phyloP scores from a whole-genome alignment of 2,797 vertebrate species.

The Propithecus deckenii region DNA sequence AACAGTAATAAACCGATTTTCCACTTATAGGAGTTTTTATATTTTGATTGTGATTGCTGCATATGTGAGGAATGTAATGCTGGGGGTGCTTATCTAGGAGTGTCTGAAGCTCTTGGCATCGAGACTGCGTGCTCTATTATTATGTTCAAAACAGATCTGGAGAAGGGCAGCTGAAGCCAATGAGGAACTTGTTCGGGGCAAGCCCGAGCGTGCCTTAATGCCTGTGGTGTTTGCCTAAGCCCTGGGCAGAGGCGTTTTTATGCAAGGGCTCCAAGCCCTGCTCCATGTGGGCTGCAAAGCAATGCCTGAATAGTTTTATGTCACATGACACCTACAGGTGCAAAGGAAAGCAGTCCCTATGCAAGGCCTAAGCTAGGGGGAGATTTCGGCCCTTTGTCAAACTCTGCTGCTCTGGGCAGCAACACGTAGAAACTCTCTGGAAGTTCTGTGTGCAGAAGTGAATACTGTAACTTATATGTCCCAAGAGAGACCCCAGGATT shows the following conservation, averaged over 20 bases:
- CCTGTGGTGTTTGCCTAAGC: fast-evolving
- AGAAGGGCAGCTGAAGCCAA: neutral
- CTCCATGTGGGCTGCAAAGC: neutral
- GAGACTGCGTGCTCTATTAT: no score
- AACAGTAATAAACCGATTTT: neutral
- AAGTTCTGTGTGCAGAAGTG: neutral
- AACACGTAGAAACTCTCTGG: neutral
- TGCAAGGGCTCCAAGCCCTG: neutral
- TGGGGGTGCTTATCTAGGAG: fast-evolving
- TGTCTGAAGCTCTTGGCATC: no score
- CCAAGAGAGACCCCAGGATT: fast-evolving
- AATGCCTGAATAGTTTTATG: neutral
- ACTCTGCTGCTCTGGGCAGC: neutral
- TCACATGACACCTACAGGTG: neutral
- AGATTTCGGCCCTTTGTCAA: neutral
- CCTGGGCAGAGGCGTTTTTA: neutral
- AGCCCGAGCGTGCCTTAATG: fast-evolving
- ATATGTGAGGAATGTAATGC: neutral
- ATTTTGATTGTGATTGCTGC: neutral
- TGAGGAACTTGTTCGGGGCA: neutral
- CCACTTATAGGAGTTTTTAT: neutral
- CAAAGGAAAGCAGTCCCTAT: neutral
- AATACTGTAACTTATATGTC: neutral
- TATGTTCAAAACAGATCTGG: neutral
- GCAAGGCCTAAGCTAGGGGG: neutral